Percentiles rank a stretch among this genome's conserved stretches.
phyloP scores from a whole-genome alignment of 2,113 vertebrate genomes.

The Neodon shergylaensis region DNA sequence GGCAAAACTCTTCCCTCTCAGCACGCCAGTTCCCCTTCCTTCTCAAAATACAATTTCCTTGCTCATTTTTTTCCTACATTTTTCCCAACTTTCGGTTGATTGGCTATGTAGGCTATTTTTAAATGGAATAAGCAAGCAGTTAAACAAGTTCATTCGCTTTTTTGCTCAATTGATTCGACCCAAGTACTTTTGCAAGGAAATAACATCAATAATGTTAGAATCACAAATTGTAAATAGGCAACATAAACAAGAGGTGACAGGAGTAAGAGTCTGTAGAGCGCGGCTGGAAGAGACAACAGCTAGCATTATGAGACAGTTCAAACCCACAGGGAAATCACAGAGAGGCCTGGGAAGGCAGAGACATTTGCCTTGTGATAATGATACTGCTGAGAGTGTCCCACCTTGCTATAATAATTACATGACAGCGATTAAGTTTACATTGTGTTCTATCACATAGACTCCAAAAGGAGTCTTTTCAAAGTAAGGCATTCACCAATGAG shows the following conservation, averaged over 20 bases:
- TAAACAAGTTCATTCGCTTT: constrained; percentile 61
- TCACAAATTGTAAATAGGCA: constrained; percentile 33
- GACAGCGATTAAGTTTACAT: constrained; percentile 5
- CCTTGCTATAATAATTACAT: neutral
- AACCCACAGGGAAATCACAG: neutral
- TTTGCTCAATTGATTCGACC: constrained; percentile 45
- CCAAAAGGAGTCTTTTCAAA: neutral
- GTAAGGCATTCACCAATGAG: neutral
- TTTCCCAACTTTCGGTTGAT: constrained; percentile 41
- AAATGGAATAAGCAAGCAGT: constrained; percentile 38
- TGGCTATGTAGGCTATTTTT: constrained; percentile 26
- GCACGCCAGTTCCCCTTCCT: neutral
- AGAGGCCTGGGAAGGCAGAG: too few relatives aligned
- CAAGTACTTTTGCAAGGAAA: constrained; percentile 14
- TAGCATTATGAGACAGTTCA: neutral
- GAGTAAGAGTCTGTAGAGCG: neutral
- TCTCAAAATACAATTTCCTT: too few relatives aligned
- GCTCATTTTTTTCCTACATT: neutral
- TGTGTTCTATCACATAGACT: neutral
- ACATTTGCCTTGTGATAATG: neutral
- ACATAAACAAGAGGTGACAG: neutral
- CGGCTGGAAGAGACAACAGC: neutral
- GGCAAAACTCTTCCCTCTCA: neutral
- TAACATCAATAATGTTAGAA: constrained; percentile 47
- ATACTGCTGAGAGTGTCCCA: neutral